Conservation (phyloP, 2,888 invertebrate genomes). For the Macrophya annulata region DNA sequence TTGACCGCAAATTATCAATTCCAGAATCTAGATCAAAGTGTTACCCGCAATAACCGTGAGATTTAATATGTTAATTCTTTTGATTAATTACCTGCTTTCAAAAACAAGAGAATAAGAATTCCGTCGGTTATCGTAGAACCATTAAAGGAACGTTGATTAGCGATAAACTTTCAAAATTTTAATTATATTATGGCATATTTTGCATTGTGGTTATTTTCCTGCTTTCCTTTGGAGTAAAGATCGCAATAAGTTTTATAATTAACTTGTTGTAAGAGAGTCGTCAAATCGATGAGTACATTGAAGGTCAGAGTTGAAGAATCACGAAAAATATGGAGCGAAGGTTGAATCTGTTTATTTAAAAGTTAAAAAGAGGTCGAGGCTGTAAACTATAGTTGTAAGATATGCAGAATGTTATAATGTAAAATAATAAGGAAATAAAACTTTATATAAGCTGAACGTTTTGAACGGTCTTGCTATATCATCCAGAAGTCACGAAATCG, state of each 20-base stretch:
- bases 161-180: not conserved
- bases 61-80: not conserved
- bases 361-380: constrained; percentile 50
- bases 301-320: constrained; percentile 51
- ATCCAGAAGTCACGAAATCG: not conserved
- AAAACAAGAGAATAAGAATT: not conserved
- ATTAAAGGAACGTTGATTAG: not conserved
- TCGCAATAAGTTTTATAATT: not conserved
- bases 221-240: not conserved
- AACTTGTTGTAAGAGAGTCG: not conserved
- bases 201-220: not conserved
- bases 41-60: not conserved
- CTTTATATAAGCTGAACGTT: constrained; percentile 1
- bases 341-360: constrained; percentile 30
- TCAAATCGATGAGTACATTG: constrained; percentile 41
- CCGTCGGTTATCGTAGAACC: not conserved
- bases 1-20: constrained; percentile 44
- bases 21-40: constrained; percentile 11
- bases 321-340: constrained; percentile 30
- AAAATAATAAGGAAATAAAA: constrained; percentile 29
- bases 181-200: not conserved
- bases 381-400: not conserved
- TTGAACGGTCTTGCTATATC: not conserved
- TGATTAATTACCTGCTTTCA: not conserved
- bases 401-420: constrained; percentile 18